phyloP scores from a whole-genome alignment of 2,888 invertebrate genomes.

The Scaptomyza tumidula region DNA sequence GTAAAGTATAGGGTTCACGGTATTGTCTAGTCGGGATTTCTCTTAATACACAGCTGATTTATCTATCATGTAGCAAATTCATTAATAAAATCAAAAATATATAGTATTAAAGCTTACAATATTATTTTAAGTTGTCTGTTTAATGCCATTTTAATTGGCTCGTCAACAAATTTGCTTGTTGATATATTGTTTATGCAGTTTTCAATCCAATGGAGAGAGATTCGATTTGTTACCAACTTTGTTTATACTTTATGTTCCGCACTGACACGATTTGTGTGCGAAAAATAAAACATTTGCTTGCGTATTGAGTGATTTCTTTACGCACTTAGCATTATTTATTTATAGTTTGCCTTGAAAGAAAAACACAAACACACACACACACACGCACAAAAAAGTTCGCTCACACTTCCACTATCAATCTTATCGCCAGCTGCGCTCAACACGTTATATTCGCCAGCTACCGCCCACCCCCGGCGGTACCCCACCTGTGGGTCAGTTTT shows the following conservation, averaged over 20 bases:
- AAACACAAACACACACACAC: neutral
- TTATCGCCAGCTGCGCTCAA: slow-evolving; percentile 36
- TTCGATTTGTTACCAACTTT: slow-evolving; percentile 9
- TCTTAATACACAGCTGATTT: too few relatives aligned
- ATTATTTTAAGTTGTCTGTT: neutral
- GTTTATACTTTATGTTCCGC: slow-evolving; percentile 3
- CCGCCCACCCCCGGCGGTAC: neutral
- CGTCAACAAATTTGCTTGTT: slow-evolving; percentile 2
- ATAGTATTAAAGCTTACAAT: too few relatives aligned
- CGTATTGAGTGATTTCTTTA: slow-evolving; percentile 21
- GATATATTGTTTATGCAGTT: slow-evolving; percentile 17
- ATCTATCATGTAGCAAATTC: slow-evolving; percentile 2
- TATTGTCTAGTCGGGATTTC: too few relatives aligned
- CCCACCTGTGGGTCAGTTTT: slow-evolving; percentile 20
- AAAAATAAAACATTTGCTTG: neutral
- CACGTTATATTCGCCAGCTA: slow-evolving; percentile 18
- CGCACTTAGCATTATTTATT: slow-evolving; percentile 11
- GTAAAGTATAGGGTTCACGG: too few relatives aligned
- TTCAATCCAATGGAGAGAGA: neutral
- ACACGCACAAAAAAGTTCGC: neutral
- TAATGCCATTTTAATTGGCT: slow-evolving; percentile 9
- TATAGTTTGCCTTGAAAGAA: slow-evolving; percentile 20
- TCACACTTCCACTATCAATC: slow-evolving; percentile 31
- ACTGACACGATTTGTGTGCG: slow-evolving; percentile 14
- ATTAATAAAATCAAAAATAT: too few relatives aligned